Evolutionary conservation across 2,113 vertebrate species (phyloP), one percentile per base, ranked within the genome.

Genomic region (Philantomba maxwellii): DNA sequence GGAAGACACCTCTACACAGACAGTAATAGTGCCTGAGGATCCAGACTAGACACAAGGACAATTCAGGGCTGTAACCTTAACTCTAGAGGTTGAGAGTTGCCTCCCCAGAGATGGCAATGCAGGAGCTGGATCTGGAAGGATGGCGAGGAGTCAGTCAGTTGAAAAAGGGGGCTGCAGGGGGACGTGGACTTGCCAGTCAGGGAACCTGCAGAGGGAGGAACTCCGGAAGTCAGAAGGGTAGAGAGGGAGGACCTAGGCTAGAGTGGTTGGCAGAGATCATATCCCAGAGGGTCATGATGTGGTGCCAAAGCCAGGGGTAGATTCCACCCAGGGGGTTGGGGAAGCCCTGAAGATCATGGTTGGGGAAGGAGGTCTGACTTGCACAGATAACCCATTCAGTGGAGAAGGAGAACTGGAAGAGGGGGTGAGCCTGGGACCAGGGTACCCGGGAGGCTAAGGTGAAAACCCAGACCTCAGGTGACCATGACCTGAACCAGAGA

Each of bases 91-190:
- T 75, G n/a, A 14, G 3, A 30, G 23, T 5, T 53, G 30, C 60
- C 39, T 4, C 1, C n/a, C 4, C 1, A 26, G 28, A 57, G 66
- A 43, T 6, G 7, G 13, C 26, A 21, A 4, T 3, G 1, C n/a
- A 60, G n/a, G 47, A 85, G 26, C 25, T 36, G 73, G 26, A 23
- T 11, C 57, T 45, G 75, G 53, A 83, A 84, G 49, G 60, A 62
- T n/a, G 30, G n/a, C 6, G 7, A 55, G 45, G 43, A 53, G n/a
- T 33, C 7, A 0, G 83, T 26, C 60, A 62, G 45, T 28, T 53
- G 16, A 43, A 43, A 33, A n/a, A 14, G 17, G 26, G 13, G 2
- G 9, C 11, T 43, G 26, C 3, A 51, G 16, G 8, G 39, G 45
- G 47, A 33, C 15, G 12, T 36, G 23, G n/a, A 47, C 11, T 43